These are phyloP conservation scores for Ctenochaetus hawaiiensis DNA, from an alignment of 2,797 vertebrate species.

Conservation along the genomic window DNA sequence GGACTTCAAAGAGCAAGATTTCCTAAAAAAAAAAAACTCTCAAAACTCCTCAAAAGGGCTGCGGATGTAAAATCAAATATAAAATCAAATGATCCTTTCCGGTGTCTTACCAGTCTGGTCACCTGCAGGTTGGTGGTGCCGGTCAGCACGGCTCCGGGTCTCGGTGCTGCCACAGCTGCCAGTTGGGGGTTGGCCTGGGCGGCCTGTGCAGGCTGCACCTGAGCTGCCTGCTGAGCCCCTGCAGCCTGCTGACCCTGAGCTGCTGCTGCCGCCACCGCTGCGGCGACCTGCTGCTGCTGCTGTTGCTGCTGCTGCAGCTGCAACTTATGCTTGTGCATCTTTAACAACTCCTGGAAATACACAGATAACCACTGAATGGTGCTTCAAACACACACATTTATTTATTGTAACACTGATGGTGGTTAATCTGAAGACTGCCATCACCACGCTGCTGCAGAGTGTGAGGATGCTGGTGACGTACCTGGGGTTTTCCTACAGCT, in stretches of 20 bases:
- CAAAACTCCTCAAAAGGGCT: too few species aligned
- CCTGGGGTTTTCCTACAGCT: conserved; percentile 89
- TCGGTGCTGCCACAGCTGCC: conserved; percentile 88
- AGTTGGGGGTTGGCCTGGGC: conserved; percentile 88
- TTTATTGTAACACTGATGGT: background rate
- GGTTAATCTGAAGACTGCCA: background rate
- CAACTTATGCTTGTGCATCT: conserved; percentile 94
- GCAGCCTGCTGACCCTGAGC: conserved; percentile 86
- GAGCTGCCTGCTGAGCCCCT: conserved; percentile 84
- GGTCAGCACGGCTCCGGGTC: conserved; percentile 90
- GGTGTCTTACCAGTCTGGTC: conserved; percentile 90
- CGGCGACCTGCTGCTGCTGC: conserved; percentile 81
- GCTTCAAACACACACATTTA: background rate
- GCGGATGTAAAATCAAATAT: too few species aligned
- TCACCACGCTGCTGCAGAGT: background rate
- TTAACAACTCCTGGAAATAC: conserved; percentile 88
- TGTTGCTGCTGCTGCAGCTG: conserved; percentile 92
- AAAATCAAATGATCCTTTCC: too few species aligned
- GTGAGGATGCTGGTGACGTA: conserved; percentile 52
- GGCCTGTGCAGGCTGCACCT: conserved; percentile 87
- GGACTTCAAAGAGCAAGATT: too few species aligned
- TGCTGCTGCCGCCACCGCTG: conserved; percentile 84
- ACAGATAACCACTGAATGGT: background rate
- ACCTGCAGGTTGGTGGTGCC: conserved; percentile 93
- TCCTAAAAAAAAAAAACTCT: too few species aligned